Evolutionary conservation across 2,113 vertebrate genomes (phyloP).

Genomic region (rat (Rattus norvegicus)): DNA sequence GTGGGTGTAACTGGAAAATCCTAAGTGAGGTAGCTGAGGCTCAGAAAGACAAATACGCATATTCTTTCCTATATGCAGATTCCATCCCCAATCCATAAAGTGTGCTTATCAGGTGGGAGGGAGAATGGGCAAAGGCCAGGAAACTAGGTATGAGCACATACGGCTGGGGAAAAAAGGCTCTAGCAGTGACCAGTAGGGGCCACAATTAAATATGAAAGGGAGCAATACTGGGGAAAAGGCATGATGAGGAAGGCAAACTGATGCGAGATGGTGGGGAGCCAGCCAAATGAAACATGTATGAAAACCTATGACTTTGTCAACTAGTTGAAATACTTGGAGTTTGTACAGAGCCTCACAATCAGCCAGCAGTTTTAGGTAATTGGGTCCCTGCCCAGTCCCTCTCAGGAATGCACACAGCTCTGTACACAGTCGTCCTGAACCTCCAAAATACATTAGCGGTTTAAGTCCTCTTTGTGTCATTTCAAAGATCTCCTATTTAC

Average conservation of each 20-base stretch:
- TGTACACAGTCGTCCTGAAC: conserved; percentile 18
- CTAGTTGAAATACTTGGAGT: neutral
- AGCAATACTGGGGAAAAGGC: neutral
- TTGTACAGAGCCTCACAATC: neutral
- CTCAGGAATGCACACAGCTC: neutral
- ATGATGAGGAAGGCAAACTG: neutral
- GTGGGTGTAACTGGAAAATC: neutral
- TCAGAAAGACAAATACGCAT: neutral
- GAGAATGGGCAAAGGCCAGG: neutral
- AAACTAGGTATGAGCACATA: neutral
- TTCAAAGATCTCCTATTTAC: conserved; percentile 28
- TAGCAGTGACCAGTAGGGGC: too few species aligned
- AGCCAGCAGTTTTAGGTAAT: neutral
- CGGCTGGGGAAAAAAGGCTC: neutral
- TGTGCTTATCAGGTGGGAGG: neutral
- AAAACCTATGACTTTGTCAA: neutral
- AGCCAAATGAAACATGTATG: neutral
- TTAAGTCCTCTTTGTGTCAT: conserved; percentile 36
- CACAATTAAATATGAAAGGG: neutral
- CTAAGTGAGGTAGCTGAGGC: neutral
- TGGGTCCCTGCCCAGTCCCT: neutral
- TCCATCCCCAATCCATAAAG: neutral
- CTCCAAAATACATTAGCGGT: conserved; percentile 13
- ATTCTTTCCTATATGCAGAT: neutral
- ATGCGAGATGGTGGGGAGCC: neutral